Percentiles rank a stretch among this genome's conserved stretches.
phyloP scores from a whole-genome alignment of 2,888 invertebrate genomes.

The Idaea biselata region DNA sequence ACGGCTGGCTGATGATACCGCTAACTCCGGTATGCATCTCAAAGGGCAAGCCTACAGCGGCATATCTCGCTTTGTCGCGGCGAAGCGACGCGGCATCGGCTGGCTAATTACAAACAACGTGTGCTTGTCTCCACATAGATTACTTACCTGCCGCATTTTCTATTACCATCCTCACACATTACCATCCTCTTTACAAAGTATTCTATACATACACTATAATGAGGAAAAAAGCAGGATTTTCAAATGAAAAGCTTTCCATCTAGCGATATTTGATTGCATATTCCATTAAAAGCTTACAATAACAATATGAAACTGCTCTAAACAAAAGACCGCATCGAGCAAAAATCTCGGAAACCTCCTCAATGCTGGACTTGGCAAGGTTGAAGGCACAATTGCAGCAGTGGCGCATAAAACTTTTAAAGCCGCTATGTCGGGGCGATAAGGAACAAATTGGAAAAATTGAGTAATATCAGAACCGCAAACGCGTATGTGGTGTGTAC shows the following conservation, averaged over 20 bases:
- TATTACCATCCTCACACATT: conserved; percentile 36
- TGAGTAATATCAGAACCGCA: conserved; percentile 5
- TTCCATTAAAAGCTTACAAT: conserved; percentile 32
- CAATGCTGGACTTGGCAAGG: conserved; percentile 23
- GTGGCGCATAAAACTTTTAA: neutral
- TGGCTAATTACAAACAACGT: conserved; percentile 55
- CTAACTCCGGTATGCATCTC: conserved; percentile 35
- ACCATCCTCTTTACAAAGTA: conserved; percentile 22
- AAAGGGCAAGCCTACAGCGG: conserved; percentile 35
- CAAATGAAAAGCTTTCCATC: neutral
- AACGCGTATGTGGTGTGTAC: conserved; percentile 23
- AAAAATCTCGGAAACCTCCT: conserved; percentile 28
- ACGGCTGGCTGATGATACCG: conserved; percentile 37
- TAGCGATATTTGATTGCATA: conserved; percentile 25
- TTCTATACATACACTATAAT: neutral
- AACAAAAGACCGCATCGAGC: conserved; percentile 37
- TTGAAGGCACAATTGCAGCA: conserved; percentile 8
- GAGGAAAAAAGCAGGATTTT: neutral
- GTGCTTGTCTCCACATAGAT: conserved; percentile 44
- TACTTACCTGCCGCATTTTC: conserved; percentile 38
- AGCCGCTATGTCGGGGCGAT: conserved; percentile 5
- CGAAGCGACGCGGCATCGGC: conserved; percentile 41
- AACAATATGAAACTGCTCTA: conserved; percentile 31
- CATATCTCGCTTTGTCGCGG: conserved; percentile 41
- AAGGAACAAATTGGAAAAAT: conserved; percentile 7